Conservation (phyloP, 2,113 vertebrate species). For the Sorex araneus region DNA sequence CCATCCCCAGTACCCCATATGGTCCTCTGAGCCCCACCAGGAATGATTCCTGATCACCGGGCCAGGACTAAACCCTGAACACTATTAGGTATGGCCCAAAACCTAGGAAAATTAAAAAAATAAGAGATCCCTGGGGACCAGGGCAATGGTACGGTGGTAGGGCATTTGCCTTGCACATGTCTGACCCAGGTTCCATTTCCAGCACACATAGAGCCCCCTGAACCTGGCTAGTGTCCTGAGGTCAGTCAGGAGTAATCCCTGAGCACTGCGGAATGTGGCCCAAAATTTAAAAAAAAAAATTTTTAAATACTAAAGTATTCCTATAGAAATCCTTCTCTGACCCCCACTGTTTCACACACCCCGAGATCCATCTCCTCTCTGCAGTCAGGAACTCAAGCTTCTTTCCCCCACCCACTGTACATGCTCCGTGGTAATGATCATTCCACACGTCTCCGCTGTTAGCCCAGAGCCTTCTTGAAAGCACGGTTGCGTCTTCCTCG, state of each 20-base stretch:
- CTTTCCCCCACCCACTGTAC: not conserved
- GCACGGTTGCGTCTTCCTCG: slow-evolving; percentile 12
- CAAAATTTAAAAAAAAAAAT: not conserved
- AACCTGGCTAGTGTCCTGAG: too few species aligned
- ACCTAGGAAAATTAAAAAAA: not conserved
- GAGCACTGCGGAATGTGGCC: too few species aligned
- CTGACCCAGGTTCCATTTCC: too few species aligned
- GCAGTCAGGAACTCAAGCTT: not conserved
- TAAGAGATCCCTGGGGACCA: not conserved
- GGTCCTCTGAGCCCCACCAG: too few species aligned
- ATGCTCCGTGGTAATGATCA: too few species aligned
- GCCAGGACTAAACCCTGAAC: too few species aligned
- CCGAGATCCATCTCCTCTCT: not conserved
- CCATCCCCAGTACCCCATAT: too few species aligned
- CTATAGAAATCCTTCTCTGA: not conserved
- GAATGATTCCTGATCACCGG: too few species aligned
- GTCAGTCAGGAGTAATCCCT: too few species aligned
- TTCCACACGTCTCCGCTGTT: not conserved
- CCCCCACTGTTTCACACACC: not conserved
- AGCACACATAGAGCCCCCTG: too few species aligned
- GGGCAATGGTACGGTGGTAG: too few species aligned
- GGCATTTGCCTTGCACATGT: too few species aligned
- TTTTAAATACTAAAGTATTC: not conserved
- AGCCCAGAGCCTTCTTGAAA: slow-evolving; percentile 30
- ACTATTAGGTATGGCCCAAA: not conserved